Evolutionary conservation across 1,140 invertebrate species (phyloP), one percentile per base, ranked within the genome.

Genomic region (Orchesella cincta): DNA sequence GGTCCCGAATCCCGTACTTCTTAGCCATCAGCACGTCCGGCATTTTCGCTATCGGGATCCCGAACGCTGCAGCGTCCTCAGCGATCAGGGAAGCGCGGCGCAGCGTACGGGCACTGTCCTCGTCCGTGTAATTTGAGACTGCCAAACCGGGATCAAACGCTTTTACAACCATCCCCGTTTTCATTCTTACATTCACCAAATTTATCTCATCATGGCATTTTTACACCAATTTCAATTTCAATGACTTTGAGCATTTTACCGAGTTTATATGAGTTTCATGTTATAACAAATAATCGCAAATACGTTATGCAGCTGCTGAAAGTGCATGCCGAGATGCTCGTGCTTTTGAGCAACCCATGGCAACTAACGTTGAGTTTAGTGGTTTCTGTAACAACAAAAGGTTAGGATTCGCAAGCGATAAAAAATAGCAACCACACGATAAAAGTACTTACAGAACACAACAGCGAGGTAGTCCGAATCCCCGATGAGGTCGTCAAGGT

Each of bases 391-490:
- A n/a, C n/a, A n/a, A n/a, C n/a, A n/a, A n/a, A 16, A 35, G 29
- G 46, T 51, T 51, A n/a, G 46, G 12, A 51, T 51, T n/a, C n/a
- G 46, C 12, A 51, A 51, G 46, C 12, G 46, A n/a, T n/a, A n/a
- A n/a, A 51, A 12, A 51, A 14, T 51, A 51, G 12, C 46, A 51
- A 14, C n/a, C n/a, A 51, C n/a, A n/a, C 12, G 46, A 12, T 78
- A 75, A 76, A 75, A 67, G 35, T 29, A 52, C 29, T 94, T 90
- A 96, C 94, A 97, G 85, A 96, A 97, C 75, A 96, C 87, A 67
- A 97, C 94, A 76, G 94, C 94, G 80, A 97, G 88, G 88, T 96
- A 97, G 86, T 97, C 94, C 85, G 94, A 93, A 54, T 92, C 93
- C 84, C 93, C 92, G 82, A 97, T 95, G 85, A 94, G 93, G 83